Conservation (phyloP, 2,113 vertebrate species). For the Strigops habroptila region DNA sequence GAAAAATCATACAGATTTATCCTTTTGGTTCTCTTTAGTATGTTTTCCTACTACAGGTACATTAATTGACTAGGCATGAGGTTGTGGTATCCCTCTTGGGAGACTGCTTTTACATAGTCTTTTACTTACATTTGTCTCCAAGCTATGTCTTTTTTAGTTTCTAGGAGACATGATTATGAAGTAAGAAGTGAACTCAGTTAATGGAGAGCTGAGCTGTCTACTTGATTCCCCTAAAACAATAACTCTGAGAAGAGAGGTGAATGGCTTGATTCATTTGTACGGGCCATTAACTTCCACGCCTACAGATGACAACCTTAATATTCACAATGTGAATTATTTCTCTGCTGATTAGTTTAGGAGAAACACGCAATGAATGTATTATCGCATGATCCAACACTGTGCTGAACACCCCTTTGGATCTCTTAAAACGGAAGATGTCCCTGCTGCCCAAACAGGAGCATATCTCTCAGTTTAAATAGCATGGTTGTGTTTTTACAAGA, state of each 20-base stretch:
- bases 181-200: not conserved
- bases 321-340: slow-evolving; percentile 21
- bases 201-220: not conserved
- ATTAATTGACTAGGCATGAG: not conserved
- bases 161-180: not conserved
- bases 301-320: slow-evolving; percentile 14
- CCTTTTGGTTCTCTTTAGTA: not conserved
- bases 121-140: not conserved
- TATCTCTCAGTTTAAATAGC: not conserved
- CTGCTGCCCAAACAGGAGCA: not conserved
- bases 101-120: not conserved
- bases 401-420: not conserved
- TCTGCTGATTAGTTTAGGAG: not conserved
- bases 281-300: slow-evolving; percentile 15
- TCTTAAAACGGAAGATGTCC: not conserved
- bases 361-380: not conserved
- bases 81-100: not conserved
- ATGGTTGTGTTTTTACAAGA: not conserved
- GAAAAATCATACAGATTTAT: not conserved
- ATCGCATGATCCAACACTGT: rapidly evolving
- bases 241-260: not conserved
- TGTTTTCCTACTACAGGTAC: not conserved
- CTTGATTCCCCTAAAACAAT: slow-evolving; percentile 6
- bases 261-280: not conserved
- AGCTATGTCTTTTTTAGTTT: not conserved